Conservation (phyloP, 2,888 invertebrate genomes). For the Eupithecia tripunctaria region DNA sequence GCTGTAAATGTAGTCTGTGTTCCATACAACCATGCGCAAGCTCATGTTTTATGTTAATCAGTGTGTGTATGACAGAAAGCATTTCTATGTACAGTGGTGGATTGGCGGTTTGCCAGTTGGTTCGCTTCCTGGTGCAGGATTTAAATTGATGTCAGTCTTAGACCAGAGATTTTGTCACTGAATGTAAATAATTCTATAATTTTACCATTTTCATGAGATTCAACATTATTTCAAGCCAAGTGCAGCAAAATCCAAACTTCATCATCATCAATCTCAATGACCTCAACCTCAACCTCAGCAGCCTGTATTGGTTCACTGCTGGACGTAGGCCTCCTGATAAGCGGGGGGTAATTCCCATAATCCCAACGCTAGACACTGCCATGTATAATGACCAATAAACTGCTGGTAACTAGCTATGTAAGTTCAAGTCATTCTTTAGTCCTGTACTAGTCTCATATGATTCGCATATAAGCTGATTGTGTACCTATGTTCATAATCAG, state of each 20-base stretch:
- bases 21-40: slow-evolving; percentile 52
- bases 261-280: neutral
- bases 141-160: slow-evolving; percentile 31
- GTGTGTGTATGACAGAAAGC: slow-evolving; percentile 72
- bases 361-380: too few species aligned
- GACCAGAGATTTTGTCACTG: slow-evolving; percentile 5
- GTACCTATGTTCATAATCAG: neutral
- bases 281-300: too few species aligned
- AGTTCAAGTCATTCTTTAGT: neutral
- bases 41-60: slow-evolving; percentile 77
- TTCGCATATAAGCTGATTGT: too few species aligned
- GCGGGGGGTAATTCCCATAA: too few species aligned
- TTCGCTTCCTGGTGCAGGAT: slow-evolving; percentile 41
- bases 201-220: neutral
- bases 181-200: neutral
- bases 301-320: too few species aligned
- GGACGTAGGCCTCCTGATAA: too few species aligned
- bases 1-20: slow-evolving; percentile 15
- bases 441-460: neutral
- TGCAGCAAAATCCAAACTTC: neutral
- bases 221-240: too few species aligned
- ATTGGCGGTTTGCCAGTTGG: slow-evolving; percentile 52
- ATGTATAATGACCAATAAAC: too few species aligned
- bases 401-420: neutral
- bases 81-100: slow-evolving; percentile 69